Conservation (phyloP, 2,113 vertebrate species). For the Micromys minutus region DNA sequence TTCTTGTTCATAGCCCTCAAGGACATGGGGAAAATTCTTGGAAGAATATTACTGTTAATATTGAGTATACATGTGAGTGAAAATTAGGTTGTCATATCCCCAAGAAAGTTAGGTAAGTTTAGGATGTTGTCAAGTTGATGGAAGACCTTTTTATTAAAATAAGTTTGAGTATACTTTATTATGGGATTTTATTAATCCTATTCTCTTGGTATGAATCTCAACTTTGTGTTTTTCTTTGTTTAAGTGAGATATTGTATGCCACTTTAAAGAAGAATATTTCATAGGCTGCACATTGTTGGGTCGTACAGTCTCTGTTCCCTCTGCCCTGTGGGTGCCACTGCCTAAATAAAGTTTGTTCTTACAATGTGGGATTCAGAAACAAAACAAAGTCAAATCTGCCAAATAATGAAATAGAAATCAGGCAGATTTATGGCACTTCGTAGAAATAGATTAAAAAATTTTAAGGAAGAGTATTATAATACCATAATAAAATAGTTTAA, state of each 20-base stretch:
- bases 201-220: not conserved
- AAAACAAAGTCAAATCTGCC: not conserved
- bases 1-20: not conserved
- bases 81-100: not conserved
- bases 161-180: not conserved
- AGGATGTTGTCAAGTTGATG: not conserved
- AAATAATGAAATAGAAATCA: not conserved
- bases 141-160: too few species aligned
- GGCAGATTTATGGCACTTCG: not conserved
- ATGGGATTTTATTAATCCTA: not conserved
- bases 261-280: not conserved
- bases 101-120: not conserved
- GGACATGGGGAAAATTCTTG: not conserved
- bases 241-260: not conserved
- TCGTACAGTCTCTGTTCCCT: not conserved
- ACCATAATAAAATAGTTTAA: not conserved
- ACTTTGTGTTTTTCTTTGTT: not conserved
- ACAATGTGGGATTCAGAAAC: not conserved
- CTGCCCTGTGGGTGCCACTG: not conserved
- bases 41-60: not conserved
- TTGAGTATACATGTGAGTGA: not conserved
- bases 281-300: not conserved
- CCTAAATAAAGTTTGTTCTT: not conserved
- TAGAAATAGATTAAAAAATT: constrained; percentile 4
- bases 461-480: not conserved